Evolutionary conservation across 2,888 invertebrate genomes (phyloP).

Genomic region (Microplitis manilae): DNA sequence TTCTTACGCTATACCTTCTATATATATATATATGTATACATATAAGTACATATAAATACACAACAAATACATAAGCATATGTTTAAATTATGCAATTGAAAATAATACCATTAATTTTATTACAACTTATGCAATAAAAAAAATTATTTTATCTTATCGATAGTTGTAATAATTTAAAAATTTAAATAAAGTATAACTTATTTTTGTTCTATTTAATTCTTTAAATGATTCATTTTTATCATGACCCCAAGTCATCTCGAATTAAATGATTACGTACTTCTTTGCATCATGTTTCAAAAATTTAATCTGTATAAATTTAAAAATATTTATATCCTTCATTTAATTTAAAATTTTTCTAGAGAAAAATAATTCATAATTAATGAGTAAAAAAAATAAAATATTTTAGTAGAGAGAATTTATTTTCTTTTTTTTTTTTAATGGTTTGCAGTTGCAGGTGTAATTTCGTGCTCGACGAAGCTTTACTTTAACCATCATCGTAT

Average conservation of each 20-base stretch:
- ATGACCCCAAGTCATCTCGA: slow-evolving; percentile 19
- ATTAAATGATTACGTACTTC: slow-evolving; percentile 2
- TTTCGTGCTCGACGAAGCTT: slow-evolving; percentile 60
- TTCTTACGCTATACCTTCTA: slow-evolving; percentile 8
- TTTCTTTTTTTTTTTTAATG: slow-evolving; percentile 10
- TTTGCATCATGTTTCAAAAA: not conserved
- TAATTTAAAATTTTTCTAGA: too few species aligned
- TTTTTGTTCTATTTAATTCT: too few species aligned
- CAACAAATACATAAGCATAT: not conserved
- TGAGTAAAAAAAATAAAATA: not conserved
- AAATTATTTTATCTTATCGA: not conserved
- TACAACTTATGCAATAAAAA: not conserved
- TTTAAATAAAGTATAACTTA: too few species aligned
- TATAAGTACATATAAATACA: slow-evolving; percentile 6
- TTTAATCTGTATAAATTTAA: too few species aligned
- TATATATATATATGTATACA: slow-evolving; percentile 17
- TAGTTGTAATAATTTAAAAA: too few species aligned
- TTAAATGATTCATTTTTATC: too few species aligned
- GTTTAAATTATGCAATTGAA: not conserved
- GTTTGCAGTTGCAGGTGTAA: slow-evolving; percentile 51
- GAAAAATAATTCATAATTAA: not conserved
- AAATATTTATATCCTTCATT: too few species aligned
- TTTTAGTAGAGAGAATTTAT: slow-evolving; percentile 7
- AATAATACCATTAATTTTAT: not conserved
- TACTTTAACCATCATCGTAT: slow-evolving; percentile 34